These are phyloP conservation scores for Paratrypauchen microcephalus DNA, from an alignment of 2,797 vertebrate genomes.

Conservation along the genomic window DNA sequence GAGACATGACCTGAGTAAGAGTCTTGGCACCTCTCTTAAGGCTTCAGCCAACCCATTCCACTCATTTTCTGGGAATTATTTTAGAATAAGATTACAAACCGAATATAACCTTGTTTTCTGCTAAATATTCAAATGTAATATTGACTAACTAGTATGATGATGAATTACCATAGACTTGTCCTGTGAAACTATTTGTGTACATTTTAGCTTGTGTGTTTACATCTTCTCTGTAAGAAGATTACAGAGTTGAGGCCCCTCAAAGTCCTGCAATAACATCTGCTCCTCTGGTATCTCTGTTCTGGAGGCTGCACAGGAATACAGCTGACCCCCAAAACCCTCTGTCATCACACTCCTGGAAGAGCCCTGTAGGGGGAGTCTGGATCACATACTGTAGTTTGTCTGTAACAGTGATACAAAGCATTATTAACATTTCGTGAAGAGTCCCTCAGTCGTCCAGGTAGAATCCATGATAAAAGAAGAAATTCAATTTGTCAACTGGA, in stretches of 20 bases:
- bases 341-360: too few species aligned
- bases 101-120: neutral
- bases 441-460: too few species aligned
- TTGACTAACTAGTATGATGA: neutral
- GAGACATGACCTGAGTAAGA: too few species aligned
- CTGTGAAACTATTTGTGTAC: neutral
- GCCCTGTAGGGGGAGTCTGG: neutral
- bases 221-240: neutral
- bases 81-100: neutral
- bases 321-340: too few species aligned
- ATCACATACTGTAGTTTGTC: neutral
- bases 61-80: neutral
- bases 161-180: neutral
- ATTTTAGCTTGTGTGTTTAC: neutral
- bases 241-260: neutral
- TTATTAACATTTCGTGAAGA: neutral
- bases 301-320: neutral
- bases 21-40: too few species aligned
- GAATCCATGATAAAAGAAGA: too few species aligned
- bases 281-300: conserved; percentile 1
- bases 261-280: neutral
- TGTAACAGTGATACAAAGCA: neutral
- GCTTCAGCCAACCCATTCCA: too few species aligned
- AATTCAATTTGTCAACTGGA: too few species aligned
- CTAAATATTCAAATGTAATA: neutral